Evolutionary conservation across 2,888 invertebrate species (phyloP).

Genomic region (Hybos culiciformis): DNA sequence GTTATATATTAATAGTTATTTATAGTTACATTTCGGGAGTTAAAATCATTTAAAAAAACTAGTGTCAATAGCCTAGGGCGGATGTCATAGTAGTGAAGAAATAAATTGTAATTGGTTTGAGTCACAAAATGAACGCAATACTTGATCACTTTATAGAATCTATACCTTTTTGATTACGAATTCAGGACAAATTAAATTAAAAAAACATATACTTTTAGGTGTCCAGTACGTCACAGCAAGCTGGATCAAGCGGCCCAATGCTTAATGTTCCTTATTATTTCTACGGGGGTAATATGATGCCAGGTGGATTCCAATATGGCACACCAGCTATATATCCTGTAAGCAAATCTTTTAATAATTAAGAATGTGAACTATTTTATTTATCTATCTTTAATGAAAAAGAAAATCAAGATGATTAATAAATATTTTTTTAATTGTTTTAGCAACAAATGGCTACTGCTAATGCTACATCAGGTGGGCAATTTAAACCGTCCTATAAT

Average conservation of each 20-base stretch:
- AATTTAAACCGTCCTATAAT: conserved; percentile 51
- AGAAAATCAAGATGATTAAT: not conserved
- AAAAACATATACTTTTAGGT: conserved; percentile 32
- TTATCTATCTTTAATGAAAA: not conserved
- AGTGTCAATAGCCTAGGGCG: too few species aligned
- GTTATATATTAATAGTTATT: too few species aligned
- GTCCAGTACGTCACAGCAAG: conserved; percentile 59
- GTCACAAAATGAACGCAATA: too few species aligned
- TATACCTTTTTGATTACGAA: too few species aligned
- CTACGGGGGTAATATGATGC: conserved; percentile 52
- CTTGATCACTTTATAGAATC: too few species aligned
- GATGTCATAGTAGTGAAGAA: too few species aligned
- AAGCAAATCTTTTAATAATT: conserved; percentile 22
- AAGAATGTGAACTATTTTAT: not conserved
- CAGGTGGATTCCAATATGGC: conserved; percentile 57
- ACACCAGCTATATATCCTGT: conserved; percentile 56
- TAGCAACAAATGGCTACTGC: conserved; percentile 56
- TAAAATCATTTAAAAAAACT: too few species aligned
- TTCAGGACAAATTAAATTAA: not conserved
- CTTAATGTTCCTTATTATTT: conserved; percentile 44
- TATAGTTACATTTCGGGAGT: too few species aligned
- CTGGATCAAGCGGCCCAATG: conserved; percentile 36
- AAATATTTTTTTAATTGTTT: conserved; percentile 6
- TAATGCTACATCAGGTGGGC: conserved; percentile 55
- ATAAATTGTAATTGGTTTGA: too few species aligned